Evolutionary conservation across 2,113 vertebrate genomes (phyloP), one percentile per base, ranked within the genome.

Genomic region (Mormyrus lacerda): DNA sequence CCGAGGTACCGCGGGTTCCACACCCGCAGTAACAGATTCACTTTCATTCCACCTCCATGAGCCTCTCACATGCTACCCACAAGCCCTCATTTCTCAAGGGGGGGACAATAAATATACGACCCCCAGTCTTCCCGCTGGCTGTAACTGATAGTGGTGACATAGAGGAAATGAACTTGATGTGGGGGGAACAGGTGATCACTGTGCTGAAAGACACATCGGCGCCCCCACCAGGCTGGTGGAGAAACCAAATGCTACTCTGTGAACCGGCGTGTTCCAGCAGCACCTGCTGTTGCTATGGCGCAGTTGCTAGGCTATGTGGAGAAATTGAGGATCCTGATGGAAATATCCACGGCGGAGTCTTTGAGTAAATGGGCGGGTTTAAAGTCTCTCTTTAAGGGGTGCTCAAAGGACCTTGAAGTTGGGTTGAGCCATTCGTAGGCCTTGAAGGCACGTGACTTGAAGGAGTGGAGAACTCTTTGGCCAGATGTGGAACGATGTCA

Each of bases 61-160:
- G 15, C 87, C 35, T 76, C 39, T 73, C 39, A 39, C 48, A 35
- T 69, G 35, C 3, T 83, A 55, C 88, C 48, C 31, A 82, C 73
- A 89, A 73, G 58, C 5, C 69, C 73, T 51, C 51, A 48, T 35
- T 76, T 83, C 73, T 73, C 88, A 35, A 27, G 73, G 31, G 88
- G 31, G 69, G 48, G 15, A 82, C 39, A 85, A 15, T 44, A 85
- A 84, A 48, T 65, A 85, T 85, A 89, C 27, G 19, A 61, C n/a
- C 82, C 44, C 44, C 51, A 42, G 8, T 35, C 82, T 53, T 85
- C 44, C 42, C 24, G 39, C 10, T 39, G 53, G 45, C n/a, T n/a
- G 82, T 69, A 89, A 85, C 55, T 61, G 82, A 89, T 89, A 85
- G 79, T 83, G 53, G 51, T 89, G 88, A 84, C 82, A 84, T 53